These are phyloP conservation scores for Gandaritis pyraliata DNA, from an alignment of 2,888 invertebrate species.

Conservation along the genomic window DNA sequence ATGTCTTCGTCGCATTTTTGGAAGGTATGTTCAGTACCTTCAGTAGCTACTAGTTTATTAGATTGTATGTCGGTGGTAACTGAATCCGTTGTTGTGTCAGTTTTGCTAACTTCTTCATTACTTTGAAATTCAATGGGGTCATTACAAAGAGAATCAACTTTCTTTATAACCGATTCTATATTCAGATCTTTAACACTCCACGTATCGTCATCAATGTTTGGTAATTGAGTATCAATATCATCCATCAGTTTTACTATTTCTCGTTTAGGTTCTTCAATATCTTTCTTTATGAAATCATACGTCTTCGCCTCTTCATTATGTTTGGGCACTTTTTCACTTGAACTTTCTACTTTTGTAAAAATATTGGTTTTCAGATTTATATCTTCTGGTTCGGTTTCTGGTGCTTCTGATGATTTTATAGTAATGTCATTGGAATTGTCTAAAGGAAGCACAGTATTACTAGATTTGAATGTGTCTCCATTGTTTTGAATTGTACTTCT, in stretches of 20 bases:
- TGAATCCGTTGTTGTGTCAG: conserved; percentile 19
- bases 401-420: conserved; percentile 16
- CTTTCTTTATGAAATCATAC: conserved; percentile 31
- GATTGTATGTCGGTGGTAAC: conserved; percentile 22
- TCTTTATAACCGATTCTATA: conserved; percentile 92
- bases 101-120: conserved; percentile 40
- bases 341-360: conserved; percentile 20
- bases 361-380: conserved; percentile 11
- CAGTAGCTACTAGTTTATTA: conserved; percentile 35
- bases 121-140: conserved; percentile 59
- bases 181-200: conserved; percentile 92
- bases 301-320: conserved; percentile 26
- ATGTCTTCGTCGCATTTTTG: conserved; percentile 47
- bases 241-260: conserved; percentile 26
- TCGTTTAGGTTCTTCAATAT: conserved; percentile 18
- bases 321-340: conserved; percentile 27
- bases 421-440: conserved; percentile 8
- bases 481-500: conserved; percentile 18
- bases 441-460: conserved; percentile 9
- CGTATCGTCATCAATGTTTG: conserved; percentile 88
- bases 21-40: conserved; percentile 42
- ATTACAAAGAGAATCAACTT: conserved; percentile 88
- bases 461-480: conserved; percentile 14
- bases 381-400: conserved; percentile 23
- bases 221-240: conserved; percentile 57